These are phyloP conservation scores for Philopotamus ludificatus DNA, from an alignment of 1,140 invertebrate species.

Conservation along the genomic window DNA sequence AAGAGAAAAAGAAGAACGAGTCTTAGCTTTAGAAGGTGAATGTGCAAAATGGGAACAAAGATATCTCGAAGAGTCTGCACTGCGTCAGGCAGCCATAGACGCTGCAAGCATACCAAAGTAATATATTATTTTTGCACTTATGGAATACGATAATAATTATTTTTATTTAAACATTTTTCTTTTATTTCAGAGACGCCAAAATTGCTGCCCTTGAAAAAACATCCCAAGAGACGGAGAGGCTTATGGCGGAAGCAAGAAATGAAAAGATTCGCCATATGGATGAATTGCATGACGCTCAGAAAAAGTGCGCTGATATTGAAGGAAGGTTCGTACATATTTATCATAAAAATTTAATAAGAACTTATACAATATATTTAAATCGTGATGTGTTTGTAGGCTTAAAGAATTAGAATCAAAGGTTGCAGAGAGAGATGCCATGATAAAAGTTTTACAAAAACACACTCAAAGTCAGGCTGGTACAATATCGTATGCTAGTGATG, in stretches of 20 bases:
- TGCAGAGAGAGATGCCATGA: conserved; percentile 87
- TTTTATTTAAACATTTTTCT: conserved; percentile 1
- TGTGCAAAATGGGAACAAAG: conserved; percentile 86
- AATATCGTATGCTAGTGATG: conserved; percentile 56
- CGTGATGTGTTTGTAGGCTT: conserved; percentile 61
- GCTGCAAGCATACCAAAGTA: conserved; percentile 83
- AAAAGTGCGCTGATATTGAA: conserved; percentile 81
- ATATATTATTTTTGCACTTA: conserved; percentile 41
- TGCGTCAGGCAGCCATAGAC: conserved; percentile 80
- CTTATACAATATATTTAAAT: too few species aligned
- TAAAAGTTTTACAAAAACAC: conserved; percentile 82
- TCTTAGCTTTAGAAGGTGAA: conserved; percentile 79
- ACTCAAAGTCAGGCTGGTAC: conserved; percentile 64
- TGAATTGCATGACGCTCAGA: conserved; percentile 80
- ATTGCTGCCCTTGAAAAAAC: conserved; percentile 83
- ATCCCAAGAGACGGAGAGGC: conserved; percentile 81
- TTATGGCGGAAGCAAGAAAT: conserved; percentile 80
- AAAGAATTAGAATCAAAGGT: conserved; percentile 86
- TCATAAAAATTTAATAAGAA: too few species aligned
- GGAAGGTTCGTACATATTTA: conserved; percentile 48
- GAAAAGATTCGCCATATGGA: conserved; percentile 87
- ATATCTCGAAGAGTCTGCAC: conserved; percentile 80
- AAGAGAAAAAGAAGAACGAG: conserved; percentile 76
- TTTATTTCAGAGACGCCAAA: conserved; percentile 70
- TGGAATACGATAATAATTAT: background rate